Percentiles rank a stretch among this genome's conserved stretches.
Evolutionary conservation across 2,888 invertebrate genomes (phyloP).

Genomic region (Lithodes maja): DNA sequence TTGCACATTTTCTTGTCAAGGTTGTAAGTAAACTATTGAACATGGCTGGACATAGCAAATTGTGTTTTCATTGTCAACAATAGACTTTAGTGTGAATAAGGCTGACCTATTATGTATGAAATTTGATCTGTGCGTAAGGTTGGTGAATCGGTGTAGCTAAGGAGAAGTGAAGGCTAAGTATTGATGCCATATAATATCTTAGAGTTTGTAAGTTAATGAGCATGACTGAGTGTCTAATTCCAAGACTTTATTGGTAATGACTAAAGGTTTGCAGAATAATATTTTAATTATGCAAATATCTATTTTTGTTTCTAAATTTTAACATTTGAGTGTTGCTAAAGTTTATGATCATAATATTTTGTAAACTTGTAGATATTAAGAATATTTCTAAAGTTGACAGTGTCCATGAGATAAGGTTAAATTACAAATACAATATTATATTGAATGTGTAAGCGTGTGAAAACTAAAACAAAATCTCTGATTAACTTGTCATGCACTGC

Average conservation of each 20-base stretch:
- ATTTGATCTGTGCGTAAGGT: not conserved
- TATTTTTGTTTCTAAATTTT: not conserved
- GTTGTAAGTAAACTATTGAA: too few species aligned
- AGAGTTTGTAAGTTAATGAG: conserved; percentile 1
- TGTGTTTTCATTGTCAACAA: too few species aligned
- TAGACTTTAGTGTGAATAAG: too few species aligned
- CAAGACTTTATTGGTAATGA: not conserved
- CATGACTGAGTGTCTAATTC: not conserved
- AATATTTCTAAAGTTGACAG: conserved; percentile 35
- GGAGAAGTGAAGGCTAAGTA: conserved; percentile 13
- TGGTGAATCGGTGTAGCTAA: not conserved
- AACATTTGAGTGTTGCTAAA: not conserved
- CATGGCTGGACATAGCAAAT: too few species aligned
- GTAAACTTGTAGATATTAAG: conserved; percentile 22
- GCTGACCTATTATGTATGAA: not conserved
- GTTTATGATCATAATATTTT: conserved; percentile 6
- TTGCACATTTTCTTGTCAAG: too few species aligned
- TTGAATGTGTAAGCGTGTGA: not conserved
- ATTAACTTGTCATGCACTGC: conserved; percentile 34
- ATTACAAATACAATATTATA: not conserved
- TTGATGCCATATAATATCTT: conserved; percentile 41
- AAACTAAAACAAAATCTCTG: not conserved
- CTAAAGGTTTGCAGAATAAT: not conserved
- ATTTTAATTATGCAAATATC: not conserved
- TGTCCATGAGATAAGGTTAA: conserved; percentile 28